Base-by-base conservation (phyloP, 2,797 vertebrate genomes). In the Leptatherina wallacei region DNA sequence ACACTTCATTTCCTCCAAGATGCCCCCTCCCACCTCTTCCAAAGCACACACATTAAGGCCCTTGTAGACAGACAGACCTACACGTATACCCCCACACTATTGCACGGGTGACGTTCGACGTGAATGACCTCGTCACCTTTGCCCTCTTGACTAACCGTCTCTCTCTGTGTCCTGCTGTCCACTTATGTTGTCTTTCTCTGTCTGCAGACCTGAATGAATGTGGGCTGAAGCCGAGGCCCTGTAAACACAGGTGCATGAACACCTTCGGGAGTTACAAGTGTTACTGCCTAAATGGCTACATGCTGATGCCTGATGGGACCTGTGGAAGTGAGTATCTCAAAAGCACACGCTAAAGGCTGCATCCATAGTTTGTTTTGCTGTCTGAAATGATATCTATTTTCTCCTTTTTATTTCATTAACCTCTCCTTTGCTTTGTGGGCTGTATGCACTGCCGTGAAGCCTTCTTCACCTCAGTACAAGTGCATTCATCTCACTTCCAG, bases 221-320 rank as follows among this genome's bases (percentile, higher is more conserved):
- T 49, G 98, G 97, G 61, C 93, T 99, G 85, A 97, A 97, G 93
- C 98, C 97, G 0, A 92, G 97, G 73, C 98, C 96, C 0, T 99
- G 98, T 90, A 98, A 98, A 76, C 95, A 97, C 93, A 95, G 98
- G 38, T 99, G 98, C 87, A 97, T 99, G 97, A 99, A 99, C 85
- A 98, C 96, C 0, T 95, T 94, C 0, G 98, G 97, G 88, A 99
- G 97, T 91, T 99, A 96, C 95, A 99, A 99, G 90, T 99, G 98
- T 94, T 99, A 97, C 94, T 99, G 98, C 76, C 95, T 97, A 58
- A 96, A 94, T 0, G 97, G 97, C 68, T 96, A 96, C 93, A 97
- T 98, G 96, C 94, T 96, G 18, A 93, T 96, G 96, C 93, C 95
- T 24, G 97, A 99, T 11, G 97, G 97, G 83, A 96, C 95, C 4